Base-by-base conservation (phyloP, 2,888 invertebrate genomes). In the Drosophila macrospina region DNA sequence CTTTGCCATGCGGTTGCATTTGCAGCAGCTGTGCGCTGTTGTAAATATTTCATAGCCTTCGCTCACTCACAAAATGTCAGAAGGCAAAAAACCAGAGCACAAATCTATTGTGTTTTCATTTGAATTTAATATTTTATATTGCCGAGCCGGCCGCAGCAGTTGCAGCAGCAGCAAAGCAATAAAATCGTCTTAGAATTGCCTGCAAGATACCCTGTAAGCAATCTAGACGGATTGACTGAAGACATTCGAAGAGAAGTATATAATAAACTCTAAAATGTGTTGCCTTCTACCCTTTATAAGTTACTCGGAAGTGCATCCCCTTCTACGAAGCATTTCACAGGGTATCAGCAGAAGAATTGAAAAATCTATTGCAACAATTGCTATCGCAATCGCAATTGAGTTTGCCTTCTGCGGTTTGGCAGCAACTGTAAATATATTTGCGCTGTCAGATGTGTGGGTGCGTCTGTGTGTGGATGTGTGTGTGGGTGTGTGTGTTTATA, bases 71-170 rank as follows among this genome's bases (percentile, higher is more conserved):
- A 56, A 41, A 34, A 39, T 30, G 61, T 37, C 50, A 36, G 44
- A 54, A 47, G 11, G 48, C 51, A 61, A 62, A 66, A 67, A 74
- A 55, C 26, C 51, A 64, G 52, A 61, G 73, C 69, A 65, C 55
- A 78, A 86, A 83, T 86, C 83, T 86, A 83, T 83, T 78, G 80
- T 83, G 64, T 63, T 84, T 83, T 72, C 76, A 83, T 83, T 74
- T 78, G 78, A 86, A 78, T 86, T 84, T 73, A 84, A 82, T 82
- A 82, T 84, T 82, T 82, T 63, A 82, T 84, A 60, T 69, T 60
- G 54, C 68, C 13, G 26, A 39, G 47, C 42, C 16, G 45, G 8
- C 30, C 28, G 42, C 65, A 50, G 59, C 50, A 62, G 56, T 52
- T 45, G 57, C 52, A 41, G 16, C 37, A 15, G 47, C 10, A 30